Base-by-base conservation (phyloP, 2,113 vertebrate genomes). In the Psettodes erumei region DNA sequence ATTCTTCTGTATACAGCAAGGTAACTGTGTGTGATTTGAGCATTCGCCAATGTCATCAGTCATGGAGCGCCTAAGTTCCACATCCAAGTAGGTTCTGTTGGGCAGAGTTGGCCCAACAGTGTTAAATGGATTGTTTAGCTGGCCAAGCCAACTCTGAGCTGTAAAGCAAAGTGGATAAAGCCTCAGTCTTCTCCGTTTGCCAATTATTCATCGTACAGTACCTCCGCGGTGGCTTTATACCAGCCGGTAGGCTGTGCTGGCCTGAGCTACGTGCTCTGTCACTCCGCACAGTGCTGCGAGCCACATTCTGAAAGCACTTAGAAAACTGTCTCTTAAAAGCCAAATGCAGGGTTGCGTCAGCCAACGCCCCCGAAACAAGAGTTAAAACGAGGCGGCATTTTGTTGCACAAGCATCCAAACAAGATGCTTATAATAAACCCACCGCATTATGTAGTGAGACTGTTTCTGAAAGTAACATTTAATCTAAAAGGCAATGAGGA, bases 91-190 rank as follows among this genome's bases (percentile, higher is more conserved):
- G 75, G 75, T 71, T 67, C 83, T 63, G 62, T 45, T 77, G 82
- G 71, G 71, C 37, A 77, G 43, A 45, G 23, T 50, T 27, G 62
- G 81, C 69, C 76, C 71, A 37, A 37, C 67, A 30, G 66, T 51
- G 65, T 59, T 88, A 69, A 82, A 86, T 71, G 60, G 82, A 81
- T 85, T 77, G 85, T 85, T 85, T 84, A 68, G 84, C 71, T 68
- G 60, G 40, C 78, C 59, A 64, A 84, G 77, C 72, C 80, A 82
- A 83, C 68, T 75, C 74, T 4, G 42, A 69, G 73, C 65, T 79
- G 56, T 75, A 86, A 89, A 84, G 77, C 43, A 27, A 54, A 51
- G 77, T 30, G 50, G 67, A 76, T 76, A 61, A 87, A 76, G 73
- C 77, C 63, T 80, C 77, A 30, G 21, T 75, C 77, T 81, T 81